Base-by-base conservation (phyloP, 2,888 invertebrate species). In the Limnephilus auricula region DNA sequence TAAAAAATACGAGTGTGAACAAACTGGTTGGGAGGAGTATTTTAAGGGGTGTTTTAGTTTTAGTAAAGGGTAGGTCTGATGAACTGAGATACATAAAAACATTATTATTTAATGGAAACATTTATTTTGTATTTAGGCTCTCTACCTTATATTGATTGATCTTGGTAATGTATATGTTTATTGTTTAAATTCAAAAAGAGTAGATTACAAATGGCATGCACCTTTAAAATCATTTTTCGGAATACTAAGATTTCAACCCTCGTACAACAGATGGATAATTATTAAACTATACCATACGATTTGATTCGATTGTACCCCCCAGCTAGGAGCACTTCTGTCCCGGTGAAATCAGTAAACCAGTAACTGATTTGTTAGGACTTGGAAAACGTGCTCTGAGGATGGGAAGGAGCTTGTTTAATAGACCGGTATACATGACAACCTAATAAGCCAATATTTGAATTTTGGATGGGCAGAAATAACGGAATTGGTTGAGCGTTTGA, bases 21-120 rank as follows among this genome's bases (percentile, higher is more conserved):
- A 86, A 86, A 86, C 86, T 31, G 86, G 86, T 86, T 18, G 85
- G 85, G 85, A 85, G 40, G 40, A 25, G 30, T 25, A 37, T 65
- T 65, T 65, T 25, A 2, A 65, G 65, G 65, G 65, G 65, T 65
- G 65, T 65, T n/a, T 65, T 65, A 65, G 25, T 65, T 65, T 65
- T 65, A 5, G n/a, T n/a, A n/a, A 65, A 65, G 25, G 65, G 65
- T 65, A n/a, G 25, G n/a, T 65, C 5, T 65, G 25, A 9, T 65
- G 6, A 25, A 65, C 25, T 9, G 25, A 25, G 9, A 65, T 18
- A 65, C 65, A 65, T 9, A 25, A 65, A 65, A 65, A 25, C 6
- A 9, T 65, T n/a, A 25, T 1, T 65, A 9, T 9, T 40, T 40
- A 40, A 40, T 65, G 65, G 65, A 65, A 50, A 2, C 50, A 3